These are phyloP conservation scores for Pseudois nayaur DNA, from an alignment of 2,113 vertebrate species.

Conservation along the genomic window DNA sequence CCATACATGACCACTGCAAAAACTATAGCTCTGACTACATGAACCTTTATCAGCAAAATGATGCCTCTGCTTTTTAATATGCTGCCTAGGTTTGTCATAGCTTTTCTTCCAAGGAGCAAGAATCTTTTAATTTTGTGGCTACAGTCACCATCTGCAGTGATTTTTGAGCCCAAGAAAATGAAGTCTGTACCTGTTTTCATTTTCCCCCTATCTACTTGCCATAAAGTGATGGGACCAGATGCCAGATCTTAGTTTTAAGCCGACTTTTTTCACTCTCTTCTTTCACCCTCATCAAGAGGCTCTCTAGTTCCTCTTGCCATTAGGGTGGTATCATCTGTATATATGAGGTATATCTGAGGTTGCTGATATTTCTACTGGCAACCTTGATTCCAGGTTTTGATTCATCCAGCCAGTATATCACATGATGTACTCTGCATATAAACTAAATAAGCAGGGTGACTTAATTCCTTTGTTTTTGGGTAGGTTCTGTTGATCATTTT, in stretches of 20 bases:
- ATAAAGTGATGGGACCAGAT: neutral
- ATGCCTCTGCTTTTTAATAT: neutral
- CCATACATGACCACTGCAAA: accelerated
- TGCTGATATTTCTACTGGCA: neutral
- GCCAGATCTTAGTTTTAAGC: neutral
- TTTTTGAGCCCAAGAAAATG: neutral
- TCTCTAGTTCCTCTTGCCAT: neutral
- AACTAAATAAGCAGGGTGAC: neutral
- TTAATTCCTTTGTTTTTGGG: neutral
- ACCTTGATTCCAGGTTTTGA: neutral
- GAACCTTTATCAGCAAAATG: neutral
- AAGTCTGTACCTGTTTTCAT: neutral
- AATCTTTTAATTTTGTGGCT: neutral
- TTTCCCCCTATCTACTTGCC: accelerated
- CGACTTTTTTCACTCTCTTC: neutral
- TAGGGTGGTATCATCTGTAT: neutral
- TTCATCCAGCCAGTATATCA: neutral
- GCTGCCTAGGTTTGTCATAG: neutral
- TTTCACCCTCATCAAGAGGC: neutral
- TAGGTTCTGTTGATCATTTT: neutral
- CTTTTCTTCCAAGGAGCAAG: neutral
- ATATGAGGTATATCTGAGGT: neutral
- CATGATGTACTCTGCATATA: neutral
- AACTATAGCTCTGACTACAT: neutral
- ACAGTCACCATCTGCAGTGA: neutral